Evolutionary conservation across 2,113 vertebrate genomes (phyloP), one percentile per base, ranked within the genome.

Genomic region (Ariopsis seemanni): DNA sequence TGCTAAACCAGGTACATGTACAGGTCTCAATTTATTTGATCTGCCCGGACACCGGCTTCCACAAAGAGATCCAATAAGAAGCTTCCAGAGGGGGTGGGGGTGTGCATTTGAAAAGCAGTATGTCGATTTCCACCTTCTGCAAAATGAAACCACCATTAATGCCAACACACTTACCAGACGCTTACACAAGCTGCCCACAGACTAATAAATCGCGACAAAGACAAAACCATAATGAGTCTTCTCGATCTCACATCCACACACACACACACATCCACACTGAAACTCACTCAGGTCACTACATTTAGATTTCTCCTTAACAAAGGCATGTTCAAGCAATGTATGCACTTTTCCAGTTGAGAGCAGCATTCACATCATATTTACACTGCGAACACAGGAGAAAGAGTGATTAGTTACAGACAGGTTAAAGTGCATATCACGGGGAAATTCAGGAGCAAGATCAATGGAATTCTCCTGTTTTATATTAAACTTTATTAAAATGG

Each of bases 121-220:
- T 82, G 60, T 52, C 1, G 0, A 22, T 85, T 85, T 84, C 50
- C 30, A 75, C 5, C 11, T 75, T 67, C 30, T 85, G 30, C 55
- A 48, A 55, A 85, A 72, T 27, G 14, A 42, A 60, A 60, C 86
- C 88, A 50, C 72, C 86, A 88, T 63, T 65, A 90, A 92, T 84
- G 84, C 88, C 88, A 84, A 20, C 48, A 90, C 88, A 91, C 88
- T 77, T 79, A 87, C 91, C 86, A 90, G 82, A 91, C 53, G 86
- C 91, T 92, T 92, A 92, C 83, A 81, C 80, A 87, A 89, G 84
- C 71, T 79, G 60, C 34, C 34, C 48, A 60, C 12, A 53, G 81
- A 85, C 25, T 71, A 22, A 69, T 90, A 90, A 42, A 92, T 90
- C 91, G 75, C 85, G 12, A 81, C 34, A 87, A 84, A 72, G 71